Evolutionary conservation across 2,888 invertebrate species (phyloP), one percentile per base, ranked within the genome.

Genomic region (Patella caerulea): DNA sequence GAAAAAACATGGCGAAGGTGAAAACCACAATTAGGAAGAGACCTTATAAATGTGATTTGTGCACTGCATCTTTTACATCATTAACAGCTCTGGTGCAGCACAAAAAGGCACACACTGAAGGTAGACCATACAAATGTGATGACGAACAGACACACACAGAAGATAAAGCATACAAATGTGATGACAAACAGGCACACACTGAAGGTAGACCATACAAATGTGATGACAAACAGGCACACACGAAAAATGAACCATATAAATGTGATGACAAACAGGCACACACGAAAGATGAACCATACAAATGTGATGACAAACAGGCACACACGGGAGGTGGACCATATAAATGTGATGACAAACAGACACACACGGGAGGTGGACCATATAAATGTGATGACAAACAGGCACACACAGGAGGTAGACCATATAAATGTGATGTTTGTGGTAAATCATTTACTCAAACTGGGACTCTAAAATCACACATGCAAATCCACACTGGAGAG

Each of bases 361-460:
- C 24, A 24, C 24, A 24, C 24, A 24, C 24, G 24, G 1, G 1
- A 24, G 24, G 1, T 24, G 24, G 2, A 29, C 29, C 29, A 3
- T 29, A 29, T 29, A 29, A 29, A 29, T 29, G 29, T 29, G 29
- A 29, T 29, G 1, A 3, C 29, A 29, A 29, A 29, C 29, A 29
- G 29, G 19, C 5, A 59, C 59, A 59, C 19, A 12, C 59, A 4
- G 59, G 15, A 15, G 59, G 19, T 17, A 59, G 5, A 14, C 59
- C 59, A 19, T 59, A 59, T 19, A 59, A 59, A 59, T 59, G 59
- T 59, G 59, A 59, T 59, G 59, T 59, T 12, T 59, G 59, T 59
- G 59, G 5, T n/a, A 12, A 14, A 19, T 59, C 17, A n/a, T 59
- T 7, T 59, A 12, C 12, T 59, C 5, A 59, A 1, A 5, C 15